Percentiles rank a stretch among this genome's conserved stretches.
Conservation (phyloP, 2,113 vertebrate species). For the Xenopus borealis region DNA sequence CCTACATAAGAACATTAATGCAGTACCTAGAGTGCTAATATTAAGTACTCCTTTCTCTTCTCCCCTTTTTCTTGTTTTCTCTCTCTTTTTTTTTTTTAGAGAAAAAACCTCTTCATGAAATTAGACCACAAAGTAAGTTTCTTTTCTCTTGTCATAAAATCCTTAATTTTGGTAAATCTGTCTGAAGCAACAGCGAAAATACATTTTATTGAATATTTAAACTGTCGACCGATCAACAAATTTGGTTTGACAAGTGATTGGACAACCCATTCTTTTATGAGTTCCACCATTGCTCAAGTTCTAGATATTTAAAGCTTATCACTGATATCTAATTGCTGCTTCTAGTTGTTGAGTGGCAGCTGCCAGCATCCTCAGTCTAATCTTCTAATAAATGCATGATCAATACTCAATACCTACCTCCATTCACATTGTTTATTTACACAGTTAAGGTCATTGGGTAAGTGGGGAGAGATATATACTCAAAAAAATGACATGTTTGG, state of each 20-base stretch:
- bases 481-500: too few relatives aligned
- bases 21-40: slow-evolving; percentile 49
- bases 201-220: slow-evolving; percentile 2
- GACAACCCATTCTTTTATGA: too few relatives aligned
- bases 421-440: too few relatives aligned
- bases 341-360: too few relatives aligned
- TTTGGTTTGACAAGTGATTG: not conserved
- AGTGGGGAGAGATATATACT: too few relatives aligned
- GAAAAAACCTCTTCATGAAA: slow-evolving; percentile 95
- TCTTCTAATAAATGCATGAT: too few relatives aligned
- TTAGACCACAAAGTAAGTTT: slow-evolving; percentile 95
- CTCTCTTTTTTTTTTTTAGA: slow-evolving; percentile 81
- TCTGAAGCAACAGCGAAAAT: not conserved
- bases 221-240: not conserved
- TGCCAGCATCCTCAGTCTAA: too few relatives aligned
- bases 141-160: slow-evolving; percentile 65
- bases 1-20: not conserved
- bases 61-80: slow-evolving; percentile 62
- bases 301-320: too few relatives aligned
- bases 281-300: too few relatives aligned
- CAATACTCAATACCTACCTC: too few relatives aligned
- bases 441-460: too few relatives aligned
- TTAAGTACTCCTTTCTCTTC: slow-evolving; percentile 73
- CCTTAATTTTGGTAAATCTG: slow-evolving; percentile 43
- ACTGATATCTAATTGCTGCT: too few relatives aligned